A percentile compares a stretch with the other conserved stretches of the same genome.
Conservation (phyloP, 2,113 vertebrate genomes). For the Thryonomys swinderianus region DNA sequence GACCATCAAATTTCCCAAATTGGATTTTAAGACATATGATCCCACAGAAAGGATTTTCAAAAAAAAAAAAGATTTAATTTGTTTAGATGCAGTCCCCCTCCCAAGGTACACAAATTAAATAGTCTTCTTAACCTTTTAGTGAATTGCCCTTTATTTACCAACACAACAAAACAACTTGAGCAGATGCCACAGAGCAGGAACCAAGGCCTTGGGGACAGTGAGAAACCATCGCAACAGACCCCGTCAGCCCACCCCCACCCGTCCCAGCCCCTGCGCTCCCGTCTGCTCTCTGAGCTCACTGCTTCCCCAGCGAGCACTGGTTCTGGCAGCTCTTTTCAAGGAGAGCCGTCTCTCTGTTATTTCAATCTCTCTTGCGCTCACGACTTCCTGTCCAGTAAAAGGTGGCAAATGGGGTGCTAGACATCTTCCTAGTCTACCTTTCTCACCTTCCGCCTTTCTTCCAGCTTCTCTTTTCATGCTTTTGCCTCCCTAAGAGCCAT, state of each 20-base stretch:
- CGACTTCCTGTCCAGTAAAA: background rate
- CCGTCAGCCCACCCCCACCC: background rate
- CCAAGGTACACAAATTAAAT: slow-evolving; percentile 50
- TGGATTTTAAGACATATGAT: slow-evolving; percentile 57
- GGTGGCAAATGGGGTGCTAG: background rate
- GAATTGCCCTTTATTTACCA: background rate
- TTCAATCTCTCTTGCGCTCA: background rate
- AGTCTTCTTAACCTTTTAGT: slow-evolving; percentile 38
- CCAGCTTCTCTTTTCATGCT: background rate
- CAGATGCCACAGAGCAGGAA: background rate
- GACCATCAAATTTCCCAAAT: slow-evolving; percentile 66
- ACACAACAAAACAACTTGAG: background rate
- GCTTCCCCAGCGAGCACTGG: background rate
- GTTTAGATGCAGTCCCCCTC: slow-evolving; percentile 48
- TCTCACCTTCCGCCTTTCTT: background rate
- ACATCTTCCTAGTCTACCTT: background rate
- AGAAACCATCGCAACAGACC: background rate
- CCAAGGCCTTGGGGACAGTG: background rate
- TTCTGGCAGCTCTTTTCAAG: background rate
- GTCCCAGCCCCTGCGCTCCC: background rate
- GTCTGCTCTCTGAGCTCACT: background rate
- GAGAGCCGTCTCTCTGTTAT: background rate
- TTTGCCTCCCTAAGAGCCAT: background rate
- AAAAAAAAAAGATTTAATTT: slow-evolving; percentile 46
- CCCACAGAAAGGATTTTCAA: slow-evolving; percentile 37